phyloP scores from a whole-genome alignment of 1,140 invertebrate genomes.

The Drosophila baimaii region DNA sequence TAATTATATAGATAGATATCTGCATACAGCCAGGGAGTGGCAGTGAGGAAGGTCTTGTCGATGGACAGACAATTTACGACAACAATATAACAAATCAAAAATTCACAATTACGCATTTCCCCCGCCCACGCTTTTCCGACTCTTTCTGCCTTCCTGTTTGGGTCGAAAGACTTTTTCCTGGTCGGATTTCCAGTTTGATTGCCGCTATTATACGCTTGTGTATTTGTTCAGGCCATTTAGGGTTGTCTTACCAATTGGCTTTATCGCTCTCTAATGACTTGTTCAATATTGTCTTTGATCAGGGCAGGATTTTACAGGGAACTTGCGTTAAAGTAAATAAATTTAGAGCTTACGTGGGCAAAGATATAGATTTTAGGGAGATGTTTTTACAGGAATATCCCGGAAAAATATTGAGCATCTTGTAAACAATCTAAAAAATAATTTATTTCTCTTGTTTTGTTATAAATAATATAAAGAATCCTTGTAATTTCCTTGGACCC shows the following conservation, averaged over 20 bases:
- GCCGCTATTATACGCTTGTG: constrained; percentile 1
- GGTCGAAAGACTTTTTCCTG: constrained; percentile 30
- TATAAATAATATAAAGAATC: no score
- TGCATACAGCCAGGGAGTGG: constrained; percentile 22
- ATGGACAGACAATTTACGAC: constrained; percentile 41
- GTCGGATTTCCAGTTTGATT: constrained; percentile 31
- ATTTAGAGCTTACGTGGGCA: neutral
- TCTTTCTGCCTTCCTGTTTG: constrained; percentile 31
- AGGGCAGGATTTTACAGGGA: constrained; percentile 5
- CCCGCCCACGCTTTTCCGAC: constrained; percentile 4
- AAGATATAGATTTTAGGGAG: neutral
- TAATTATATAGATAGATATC: constrained; percentile 14
- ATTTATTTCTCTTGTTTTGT: neutral
- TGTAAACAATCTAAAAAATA: neutral
- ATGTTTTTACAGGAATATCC: constrained; percentile 38
- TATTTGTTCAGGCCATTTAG: constrained; percentile 40
- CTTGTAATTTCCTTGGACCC: neutral
- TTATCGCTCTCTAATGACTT: constrained; percentile 32
- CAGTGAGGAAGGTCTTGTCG: constrained; percentile 47
- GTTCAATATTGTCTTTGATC: constrained; percentile 26
- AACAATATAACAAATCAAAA: constrained; percentile 39
- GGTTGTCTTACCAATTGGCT: constrained; percentile 11
- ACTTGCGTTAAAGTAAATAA: neutral
- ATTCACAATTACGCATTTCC: constrained; percentile 53
- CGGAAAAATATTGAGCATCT: constrained; percentile 5